A percentile compares a stretch with the other conserved stretches of the same genome.
phyloP scores from a whole-genome alignment of 2,888 invertebrate species.

The Clunio marinus region DNA sequence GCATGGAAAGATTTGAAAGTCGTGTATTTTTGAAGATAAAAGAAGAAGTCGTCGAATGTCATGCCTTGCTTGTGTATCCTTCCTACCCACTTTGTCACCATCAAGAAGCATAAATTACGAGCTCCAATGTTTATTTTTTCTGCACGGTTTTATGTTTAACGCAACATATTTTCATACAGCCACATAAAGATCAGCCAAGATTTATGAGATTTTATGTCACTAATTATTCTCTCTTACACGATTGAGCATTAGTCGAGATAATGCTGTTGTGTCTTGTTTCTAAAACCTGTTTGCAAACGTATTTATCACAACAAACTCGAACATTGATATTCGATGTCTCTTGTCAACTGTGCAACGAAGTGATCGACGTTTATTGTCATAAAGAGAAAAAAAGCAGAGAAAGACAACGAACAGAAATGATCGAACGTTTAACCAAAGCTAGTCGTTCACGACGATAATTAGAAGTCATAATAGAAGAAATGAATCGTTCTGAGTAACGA shows the following conservation, averaged over 20 bases:
- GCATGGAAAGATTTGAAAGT: neutral
- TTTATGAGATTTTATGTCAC: slow-evolving; percentile 39
- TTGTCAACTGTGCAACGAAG: neutral
- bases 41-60: neutral
- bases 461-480: slow-evolving; percentile 32
- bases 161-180: slow-evolving; percentile 31
- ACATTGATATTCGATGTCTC: neutral
- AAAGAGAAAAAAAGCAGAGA: too few relatives aligned
- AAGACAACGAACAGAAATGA: too few relatives aligned
- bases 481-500: too few relatives aligned
- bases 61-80: too few relatives aligned
- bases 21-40: neutral
- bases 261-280: neutral
- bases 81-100: slow-evolving; percentile 17
- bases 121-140: slow-evolving; percentile 22
- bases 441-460: too few relatives aligned
- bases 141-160: slow-evolving; percentile 22
- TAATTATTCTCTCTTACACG: slow-evolving; percentile 31
- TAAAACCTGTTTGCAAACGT: neutral
- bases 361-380: too few relatives aligned
- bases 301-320: neutral
- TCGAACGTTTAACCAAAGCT: too few relatives aligned
- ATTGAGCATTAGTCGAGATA: neutral
- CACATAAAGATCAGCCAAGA: slow-evolving; percentile 21
- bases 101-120: slow-evolving; percentile 17